phyloP scores from a whole-genome alignment of 2,888 invertebrate species.

The Euzophera pinguis region DNA sequence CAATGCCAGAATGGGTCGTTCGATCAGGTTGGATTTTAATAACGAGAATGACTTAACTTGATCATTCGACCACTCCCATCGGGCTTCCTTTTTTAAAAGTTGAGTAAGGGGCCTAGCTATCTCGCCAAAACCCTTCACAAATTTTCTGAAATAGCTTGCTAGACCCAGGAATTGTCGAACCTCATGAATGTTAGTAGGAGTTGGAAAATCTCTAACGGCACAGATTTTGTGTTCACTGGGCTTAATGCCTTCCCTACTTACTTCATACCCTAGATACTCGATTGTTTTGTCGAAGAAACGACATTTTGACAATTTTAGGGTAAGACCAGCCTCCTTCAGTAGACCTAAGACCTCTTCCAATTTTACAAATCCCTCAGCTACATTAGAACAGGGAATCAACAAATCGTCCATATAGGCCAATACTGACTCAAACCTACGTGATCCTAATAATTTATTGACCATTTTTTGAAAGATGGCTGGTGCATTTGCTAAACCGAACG shows the following conservation, averaged over 20 bases:
- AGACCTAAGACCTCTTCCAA: neutral
- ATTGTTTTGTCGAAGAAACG: neutral
- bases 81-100: no score
- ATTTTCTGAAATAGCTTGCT: neutral
- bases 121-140: no score
- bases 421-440: no score
- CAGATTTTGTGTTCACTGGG: neutral
- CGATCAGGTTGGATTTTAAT: neutral
- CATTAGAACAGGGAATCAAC: neutral
- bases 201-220: no score
- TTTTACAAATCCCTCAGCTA: neutral
- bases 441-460: neutral
- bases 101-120: no score
- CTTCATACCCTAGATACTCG: neutral
- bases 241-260: neutral
- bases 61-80: no score
- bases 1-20: constrained; percentile 24
- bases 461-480: neutral
- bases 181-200: neutral
- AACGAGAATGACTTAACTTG: no score
- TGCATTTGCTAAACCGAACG: no score
- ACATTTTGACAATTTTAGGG: neutral
- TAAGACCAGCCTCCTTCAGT: neutral
- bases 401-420: neutral
- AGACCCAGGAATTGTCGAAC: neutral